phyloP scores from a whole-genome alignment of 1,140 invertebrate genomes.

The Drosophila melanogaster region DNA sequence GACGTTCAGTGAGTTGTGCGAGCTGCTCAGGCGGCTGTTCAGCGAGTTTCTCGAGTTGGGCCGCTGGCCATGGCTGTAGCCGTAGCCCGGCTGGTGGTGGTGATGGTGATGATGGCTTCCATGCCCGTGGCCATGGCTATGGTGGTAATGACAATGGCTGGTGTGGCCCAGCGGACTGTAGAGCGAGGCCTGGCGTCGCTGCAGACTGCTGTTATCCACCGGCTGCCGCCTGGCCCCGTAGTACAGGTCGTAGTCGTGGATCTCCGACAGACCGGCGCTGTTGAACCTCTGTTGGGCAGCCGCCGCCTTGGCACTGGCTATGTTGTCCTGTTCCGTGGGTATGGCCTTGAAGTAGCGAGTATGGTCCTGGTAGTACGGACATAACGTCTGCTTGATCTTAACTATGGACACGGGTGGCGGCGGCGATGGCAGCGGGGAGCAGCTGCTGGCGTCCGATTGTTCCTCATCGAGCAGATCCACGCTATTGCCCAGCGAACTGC shows the following conservation, averaged over 20 bases:
- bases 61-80: slow-evolving; percentile 84
- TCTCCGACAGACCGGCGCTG: slow-evolving; percentile 73
- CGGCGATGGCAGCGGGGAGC: slow-evolving; percentile 68
- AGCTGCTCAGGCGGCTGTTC: slow-evolving; percentile 90
- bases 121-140: slow-evolving; percentile 38
- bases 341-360: slow-evolving; percentile 83
- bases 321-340: slow-evolving; percentile 80
- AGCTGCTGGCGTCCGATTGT: slow-evolving; percentile 68
- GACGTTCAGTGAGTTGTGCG: slow-evolving; percentile 91
- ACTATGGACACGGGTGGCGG: slow-evolving; percentile 71
- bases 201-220: slow-evolving; percentile 35
- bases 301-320: slow-evolving; percentile 72
- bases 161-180: slow-evolving; percentile 37
- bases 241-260: slow-evolving; percentile 82
- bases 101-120: slow-evolving; percentile 49
- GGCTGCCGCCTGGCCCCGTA: slow-evolving; percentile 68
- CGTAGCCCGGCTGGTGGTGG: slow-evolving; percentile 62
- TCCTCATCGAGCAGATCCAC: slow-evolving; percentile 71
- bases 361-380: slow-evolving; percentile 79
- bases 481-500: slow-evolving; percentile 77
- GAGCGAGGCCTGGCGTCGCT: slow-evolving; percentile 33
- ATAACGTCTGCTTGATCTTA: slow-evolving; percentile 74
- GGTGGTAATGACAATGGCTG: slow-evolving; percentile 44
- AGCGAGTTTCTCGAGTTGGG: slow-evolving; percentile 90
- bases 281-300: slow-evolving; percentile 76